Evolutionary conservation across 2,888 invertebrate genomes (phyloP).

Genomic region (Blera fallax): DNA sequence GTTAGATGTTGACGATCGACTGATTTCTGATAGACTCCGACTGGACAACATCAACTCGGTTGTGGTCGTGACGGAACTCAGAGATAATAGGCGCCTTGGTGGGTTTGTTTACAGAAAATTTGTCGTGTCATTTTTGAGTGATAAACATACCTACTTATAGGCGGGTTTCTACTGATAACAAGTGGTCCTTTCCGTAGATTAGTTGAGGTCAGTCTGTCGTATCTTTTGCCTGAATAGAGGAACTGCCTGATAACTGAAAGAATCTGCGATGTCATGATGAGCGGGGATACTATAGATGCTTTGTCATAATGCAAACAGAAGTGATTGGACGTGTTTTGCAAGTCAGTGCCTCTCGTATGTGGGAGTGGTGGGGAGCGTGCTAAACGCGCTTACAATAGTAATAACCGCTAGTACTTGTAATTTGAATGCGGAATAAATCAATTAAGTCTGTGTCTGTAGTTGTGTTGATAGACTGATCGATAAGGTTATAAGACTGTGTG

Average conservation of each 20-base stretch:
- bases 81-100: not conserved
- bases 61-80: not conserved
- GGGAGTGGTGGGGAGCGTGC: not conserved
- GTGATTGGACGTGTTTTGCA: not conserved
- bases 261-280: not conserved
- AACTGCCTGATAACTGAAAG: not conserved
- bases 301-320: not conserved
- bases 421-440: too few species aligned
- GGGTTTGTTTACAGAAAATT: not conserved
- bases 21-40: not conserved
- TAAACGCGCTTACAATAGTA: not conserved
- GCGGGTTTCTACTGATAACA: not conserved
- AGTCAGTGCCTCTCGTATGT: not conserved
- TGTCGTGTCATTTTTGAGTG: not conserved
- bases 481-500: too few species aligned
- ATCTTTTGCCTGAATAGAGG: not conserved
- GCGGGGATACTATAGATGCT: not conserved
- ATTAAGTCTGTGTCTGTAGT: too few species aligned
- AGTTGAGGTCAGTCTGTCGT: not conserved
- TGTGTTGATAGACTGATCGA: too few species aligned
- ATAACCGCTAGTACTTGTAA: too few species aligned
- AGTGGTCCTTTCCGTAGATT: not conserved
- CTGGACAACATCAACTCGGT: not conserved
- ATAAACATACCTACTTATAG: not conserved
- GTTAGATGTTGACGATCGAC: not conserved